Conservation (phyloP, 1,140 invertebrate species). For the Camponotus pennsylvanicus region DNA sequence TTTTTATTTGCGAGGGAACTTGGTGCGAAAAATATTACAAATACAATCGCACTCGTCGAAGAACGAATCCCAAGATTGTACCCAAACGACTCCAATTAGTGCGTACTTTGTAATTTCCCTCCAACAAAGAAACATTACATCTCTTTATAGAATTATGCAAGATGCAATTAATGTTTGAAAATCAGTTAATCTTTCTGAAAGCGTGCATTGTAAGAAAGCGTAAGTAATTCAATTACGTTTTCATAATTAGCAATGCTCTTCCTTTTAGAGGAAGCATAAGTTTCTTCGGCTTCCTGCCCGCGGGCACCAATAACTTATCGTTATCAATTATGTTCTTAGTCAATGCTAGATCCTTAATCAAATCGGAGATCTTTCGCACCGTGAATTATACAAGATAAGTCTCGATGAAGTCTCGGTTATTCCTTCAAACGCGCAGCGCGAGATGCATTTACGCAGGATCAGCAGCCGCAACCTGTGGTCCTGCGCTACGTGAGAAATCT, state of each 20-base stretch:
- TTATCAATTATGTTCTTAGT: neutral
- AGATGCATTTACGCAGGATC: constrained; percentile 64
- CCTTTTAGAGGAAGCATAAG: neutral
- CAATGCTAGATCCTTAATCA: neutral
- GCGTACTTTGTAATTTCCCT: constrained; percentile 5
- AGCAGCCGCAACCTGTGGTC: constrained; percentile 64
- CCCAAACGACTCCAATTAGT: constrained; percentile 2
- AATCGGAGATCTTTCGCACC: neutral
- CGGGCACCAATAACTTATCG: neutral
- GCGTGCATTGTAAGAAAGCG: neutral
- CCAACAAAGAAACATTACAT: neutral
- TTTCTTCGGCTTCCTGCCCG: neutral
- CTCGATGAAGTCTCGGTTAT: constrained; percentile 7
- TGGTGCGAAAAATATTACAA: neutral
- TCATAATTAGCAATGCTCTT: constrained; percentile 11
- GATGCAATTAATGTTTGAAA: constrained; percentile 19
- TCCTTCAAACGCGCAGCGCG: constrained; percentile 34
- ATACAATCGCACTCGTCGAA: neutral
- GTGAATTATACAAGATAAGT: neutral
- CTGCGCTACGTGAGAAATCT: constrained; percentile 75
- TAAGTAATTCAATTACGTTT: constrained; percentile 32
- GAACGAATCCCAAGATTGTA: neutral
- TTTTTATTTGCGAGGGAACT: neutral
- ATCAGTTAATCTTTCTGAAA: constrained; percentile 2
- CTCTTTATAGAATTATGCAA: neutral